Conservation (phyloP, 2,797 vertebrate genomes). For the Uromys caudimaculatus region DNA sequence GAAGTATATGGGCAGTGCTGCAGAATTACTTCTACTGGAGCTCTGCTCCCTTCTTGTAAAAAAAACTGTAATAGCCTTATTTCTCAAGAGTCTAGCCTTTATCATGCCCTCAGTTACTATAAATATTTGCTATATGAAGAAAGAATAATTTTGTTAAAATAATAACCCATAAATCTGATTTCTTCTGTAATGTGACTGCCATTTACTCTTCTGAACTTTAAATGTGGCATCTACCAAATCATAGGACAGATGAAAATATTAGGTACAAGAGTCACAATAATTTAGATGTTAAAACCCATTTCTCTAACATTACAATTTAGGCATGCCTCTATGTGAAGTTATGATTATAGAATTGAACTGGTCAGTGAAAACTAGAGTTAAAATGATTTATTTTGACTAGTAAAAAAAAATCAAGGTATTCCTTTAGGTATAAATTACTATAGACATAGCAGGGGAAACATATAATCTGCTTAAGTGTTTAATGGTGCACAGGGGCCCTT, state of each 20-base stretch:
- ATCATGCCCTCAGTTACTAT: neutral
- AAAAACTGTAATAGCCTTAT: neutral
- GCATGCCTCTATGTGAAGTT: neutral
- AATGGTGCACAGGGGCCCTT: neutral
- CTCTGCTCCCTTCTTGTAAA: neutral
- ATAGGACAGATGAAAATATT: neutral
- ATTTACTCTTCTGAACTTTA: neutral
- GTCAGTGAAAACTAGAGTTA: neutral
- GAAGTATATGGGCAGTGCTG: neutral
- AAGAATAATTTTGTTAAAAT: neutral
- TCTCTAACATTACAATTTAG: neutral
- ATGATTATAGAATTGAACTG: neutral
- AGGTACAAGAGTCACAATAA: neutral
- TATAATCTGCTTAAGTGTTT: neutral
- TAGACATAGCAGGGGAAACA: neutral
- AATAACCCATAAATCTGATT: neutral
- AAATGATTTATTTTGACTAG: neutral
- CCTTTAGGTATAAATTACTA: no score
- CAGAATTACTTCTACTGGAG: neutral
- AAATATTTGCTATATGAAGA: neutral
- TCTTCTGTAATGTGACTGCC: neutral
- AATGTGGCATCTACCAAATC: neutral
- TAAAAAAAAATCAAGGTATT: neutral
- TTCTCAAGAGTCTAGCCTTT: neutral
- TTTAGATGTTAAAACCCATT: neutral